These are phyloP conservation scores for Pygathrix nemaeus DNA, from an alignment of 2,113 vertebrate genomes.

Conservation along the genomic window DNA sequence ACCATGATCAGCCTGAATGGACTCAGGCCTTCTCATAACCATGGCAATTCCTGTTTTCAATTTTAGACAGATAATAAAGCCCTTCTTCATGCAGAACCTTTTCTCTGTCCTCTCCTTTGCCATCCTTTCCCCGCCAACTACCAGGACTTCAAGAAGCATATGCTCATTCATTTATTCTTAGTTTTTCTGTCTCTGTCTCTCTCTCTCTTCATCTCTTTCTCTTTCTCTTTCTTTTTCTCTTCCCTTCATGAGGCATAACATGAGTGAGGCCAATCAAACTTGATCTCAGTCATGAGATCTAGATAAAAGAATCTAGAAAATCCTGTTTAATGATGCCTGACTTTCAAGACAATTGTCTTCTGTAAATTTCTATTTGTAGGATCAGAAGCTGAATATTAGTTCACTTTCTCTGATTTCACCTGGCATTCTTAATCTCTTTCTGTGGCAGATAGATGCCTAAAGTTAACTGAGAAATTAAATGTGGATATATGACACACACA, in stretches of 20 bases:
- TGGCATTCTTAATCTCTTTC: neutral
- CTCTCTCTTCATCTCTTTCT: neutral
- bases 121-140: neutral
- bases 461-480: neutral
- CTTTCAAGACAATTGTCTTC: conserved; percentile 1
- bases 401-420: neutral
- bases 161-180: neutral
- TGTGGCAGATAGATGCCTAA: neutral
- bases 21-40: neutral
- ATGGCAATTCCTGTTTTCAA: neutral
- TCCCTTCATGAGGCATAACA: too few relatives aligned
- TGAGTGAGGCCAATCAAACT: too few relatives aligned
- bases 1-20: neutral
- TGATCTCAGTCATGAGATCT: too few relatives aligned
- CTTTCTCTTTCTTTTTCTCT: neutral
- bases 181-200: neutral
- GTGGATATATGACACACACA: neutral
- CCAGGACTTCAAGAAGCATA: neutral
- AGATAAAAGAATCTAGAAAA: conserved; percentile 17
- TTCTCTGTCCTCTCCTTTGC: neutral
- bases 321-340: neutral
- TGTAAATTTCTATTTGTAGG: conserved; percentile 12
- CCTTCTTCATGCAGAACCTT: neutral
- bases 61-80: neutral
- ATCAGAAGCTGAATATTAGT: neutral